Evolutionary conservation across 2,888 invertebrate genomes (phyloP), one percentile per base, ranked within the genome.

Genomic region (Molorchus minor): DNA sequence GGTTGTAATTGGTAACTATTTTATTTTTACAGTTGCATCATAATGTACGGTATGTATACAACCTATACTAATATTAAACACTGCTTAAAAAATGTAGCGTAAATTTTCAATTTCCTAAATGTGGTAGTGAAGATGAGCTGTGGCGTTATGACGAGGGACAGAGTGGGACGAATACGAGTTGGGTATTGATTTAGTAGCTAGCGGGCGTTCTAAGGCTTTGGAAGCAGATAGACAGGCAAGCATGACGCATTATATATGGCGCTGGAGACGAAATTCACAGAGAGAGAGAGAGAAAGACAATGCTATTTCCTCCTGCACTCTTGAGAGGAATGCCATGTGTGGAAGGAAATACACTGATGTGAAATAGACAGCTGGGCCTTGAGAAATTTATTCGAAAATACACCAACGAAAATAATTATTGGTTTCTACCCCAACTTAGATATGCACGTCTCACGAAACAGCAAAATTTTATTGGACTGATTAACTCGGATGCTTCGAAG

Each of bases 211-310:
- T 78, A 78, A 78, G 77, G 79, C 76, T 77, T 79, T 75, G 77
- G 78, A 73, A 77, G 75, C 77, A 77, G 80, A 80, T 80, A 80
- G 80, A 80, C 80, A 80, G 78, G 75, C 79, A 75, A 75, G 79
- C 79, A 79, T 80, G 80, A 80, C 79, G 80, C 78, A 79, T 80
- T 80, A 80, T 81, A 80, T 80, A 81, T 80, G 79, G 80, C 80
- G 79, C 72, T 75, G 78, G 79, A 80, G 81, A 81, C 80, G 81
- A 79, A 80, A 76, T 78, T 58, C 58, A 52, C 52, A 41, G 59
- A 56, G 67, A 69, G 67, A 68, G 65, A 68, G 59, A 56, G 67
- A 69, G 67, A 68, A 65, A 68, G 68, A 68, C 64, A 69, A 64
- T 56, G 54, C 62, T 61, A 71, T 67, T 65, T 63, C 65, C 69